These are phyloP conservation scores for Gila robusta DNA, from an alignment of 2,797 vertebrate genomes.

Conservation along the genomic window DNA sequence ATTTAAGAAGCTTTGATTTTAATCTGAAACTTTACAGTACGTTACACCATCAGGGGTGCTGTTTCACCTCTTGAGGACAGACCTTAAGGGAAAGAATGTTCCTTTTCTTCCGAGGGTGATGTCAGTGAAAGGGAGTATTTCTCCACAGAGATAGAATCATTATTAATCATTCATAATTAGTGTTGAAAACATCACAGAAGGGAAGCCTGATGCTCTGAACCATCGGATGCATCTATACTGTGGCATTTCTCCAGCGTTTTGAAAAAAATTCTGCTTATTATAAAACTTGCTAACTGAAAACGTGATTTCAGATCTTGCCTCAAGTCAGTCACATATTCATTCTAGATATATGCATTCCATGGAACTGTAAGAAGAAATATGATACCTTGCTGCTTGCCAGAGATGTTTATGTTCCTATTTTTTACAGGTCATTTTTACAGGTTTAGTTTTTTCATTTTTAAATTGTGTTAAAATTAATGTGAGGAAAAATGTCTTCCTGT, in stretches of 20 bases:
- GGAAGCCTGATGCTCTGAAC: background rate
- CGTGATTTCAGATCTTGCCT: conserved; percentile 18
- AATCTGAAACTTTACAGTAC: background rate
- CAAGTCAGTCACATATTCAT: background rate
- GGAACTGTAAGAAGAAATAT: background rate
- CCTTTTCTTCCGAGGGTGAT: background rate
- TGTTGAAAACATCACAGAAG: background rate
- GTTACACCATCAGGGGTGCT: background rate
- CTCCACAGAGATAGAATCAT: background rate
- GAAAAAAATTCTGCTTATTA: background rate
- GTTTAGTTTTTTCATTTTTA: too few relatives aligned
- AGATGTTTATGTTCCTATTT: background rate
- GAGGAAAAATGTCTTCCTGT: background rate
- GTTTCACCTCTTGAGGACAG: conserved; percentile 6
- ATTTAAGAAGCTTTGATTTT: background rate
- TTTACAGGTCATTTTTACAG: background rate
- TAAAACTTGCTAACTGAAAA: background rate
- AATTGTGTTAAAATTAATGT: background rate
- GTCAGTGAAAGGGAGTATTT: conserved; percentile 3
- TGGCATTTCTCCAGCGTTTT: conserved; percentile 16
- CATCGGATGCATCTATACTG: conserved; percentile 1
- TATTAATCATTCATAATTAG: conserved; percentile 9
- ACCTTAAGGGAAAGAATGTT: conserved; percentile 44
- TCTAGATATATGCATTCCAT: background rate
- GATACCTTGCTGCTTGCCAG: background rate